Evolutionary conservation across 2,797 vertebrate genomes (phyloP).

Genomic region (Momotus momota): DNA sequence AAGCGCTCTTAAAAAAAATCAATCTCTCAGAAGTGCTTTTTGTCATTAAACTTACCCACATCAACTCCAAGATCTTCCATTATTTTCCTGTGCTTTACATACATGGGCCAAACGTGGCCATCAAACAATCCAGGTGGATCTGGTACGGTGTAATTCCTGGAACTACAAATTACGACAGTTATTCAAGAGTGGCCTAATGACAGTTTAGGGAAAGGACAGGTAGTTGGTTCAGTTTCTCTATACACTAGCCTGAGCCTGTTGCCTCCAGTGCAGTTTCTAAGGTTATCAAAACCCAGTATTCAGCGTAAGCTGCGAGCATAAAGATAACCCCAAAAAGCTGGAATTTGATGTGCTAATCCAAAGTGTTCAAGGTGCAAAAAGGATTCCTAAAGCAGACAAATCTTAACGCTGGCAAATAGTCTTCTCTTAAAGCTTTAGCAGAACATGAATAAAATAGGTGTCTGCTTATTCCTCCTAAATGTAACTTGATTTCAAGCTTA

Average conservation of each 20-base stretch:
- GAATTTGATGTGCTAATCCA: not conserved
- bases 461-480: not conserved
- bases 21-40: not conserved
- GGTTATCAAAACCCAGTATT: not conserved
- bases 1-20: not conserved
- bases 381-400: not conserved
- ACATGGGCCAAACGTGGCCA: slow-evolving; percentile 95
- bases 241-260: not conserved
- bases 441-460: not conserved
- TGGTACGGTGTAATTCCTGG: slow-evolving; percentile 90
- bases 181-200: not conserved
- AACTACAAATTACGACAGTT: slow-evolving; percentile 73
- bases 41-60: slow-evolving; percentile 75
- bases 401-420: not conserved
- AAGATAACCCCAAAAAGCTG: rapidly evolving
- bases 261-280: not conserved
- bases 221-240: not conserved
- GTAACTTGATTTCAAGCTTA: not conserved
- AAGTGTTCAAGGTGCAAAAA: not conserved
- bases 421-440: not conserved
- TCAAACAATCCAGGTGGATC: slow-evolving; percentile 93
- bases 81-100: slow-evolving; percentile 88
- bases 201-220: not conserved
- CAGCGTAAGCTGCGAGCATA: not conserved
- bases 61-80: slow-evolving; percentile 88